A percentile compares a stretch with the other conserved stretches of the same genome.
Conservation (phyloP, 2,113 vertebrate species). For the Microcebus ravelobensis region DNA sequence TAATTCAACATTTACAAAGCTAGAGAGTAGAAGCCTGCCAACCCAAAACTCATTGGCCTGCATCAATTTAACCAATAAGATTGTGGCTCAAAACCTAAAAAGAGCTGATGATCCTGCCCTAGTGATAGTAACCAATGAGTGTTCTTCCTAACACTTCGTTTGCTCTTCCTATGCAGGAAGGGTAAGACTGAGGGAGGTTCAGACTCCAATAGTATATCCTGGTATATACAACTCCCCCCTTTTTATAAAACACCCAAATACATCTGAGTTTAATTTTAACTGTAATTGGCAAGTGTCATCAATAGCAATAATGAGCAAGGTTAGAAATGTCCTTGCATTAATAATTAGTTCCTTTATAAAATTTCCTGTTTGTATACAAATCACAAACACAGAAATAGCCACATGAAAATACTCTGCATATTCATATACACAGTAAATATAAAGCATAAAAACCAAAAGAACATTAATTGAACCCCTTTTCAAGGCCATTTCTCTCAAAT, state of each 20-base stretch:
- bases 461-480: not conserved
- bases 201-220: not conserved
- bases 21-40: conserved; percentile 72
- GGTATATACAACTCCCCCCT: not conserved
- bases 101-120: conserved; percentile 75
- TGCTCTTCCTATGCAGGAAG: conserved; percentile 28
- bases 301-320: not conserved
- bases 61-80: conserved; percentile 78
- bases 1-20: conserved; percentile 76
- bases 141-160: conserved; percentile 54
- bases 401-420: not conserved
- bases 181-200: too few species aligned
- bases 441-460: not conserved
- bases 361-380: not conserved
- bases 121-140: conserved; percentile 68
- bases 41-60: conserved; percentile 78
- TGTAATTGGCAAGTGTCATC: conserved; percentile 51
- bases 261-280: conserved; percentile 26
- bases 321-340: not conserved
- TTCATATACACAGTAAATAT: not conserved
- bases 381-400: not conserved
- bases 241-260: not conserved
- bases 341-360: not conserved
- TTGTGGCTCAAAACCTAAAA: conserved; percentile 73
- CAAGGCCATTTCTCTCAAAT: not conserved